Evolutionary conservation across 2,888 invertebrate genomes (phyloP).

Genomic region (Metalampra italica): DNA sequence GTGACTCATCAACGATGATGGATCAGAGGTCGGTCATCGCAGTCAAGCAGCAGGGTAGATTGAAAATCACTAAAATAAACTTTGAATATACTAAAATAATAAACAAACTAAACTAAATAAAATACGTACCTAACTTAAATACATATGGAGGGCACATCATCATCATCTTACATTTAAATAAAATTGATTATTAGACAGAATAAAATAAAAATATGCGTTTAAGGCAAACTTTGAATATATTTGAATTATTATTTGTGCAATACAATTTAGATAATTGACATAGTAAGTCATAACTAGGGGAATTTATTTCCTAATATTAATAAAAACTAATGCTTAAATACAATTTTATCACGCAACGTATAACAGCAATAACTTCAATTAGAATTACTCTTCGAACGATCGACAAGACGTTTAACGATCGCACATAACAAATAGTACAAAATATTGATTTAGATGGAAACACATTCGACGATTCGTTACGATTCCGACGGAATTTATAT

Average conservation of each 20-base stretch:
- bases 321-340: slow-evolving; percentile 20
- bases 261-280: slow-evolving; percentile 1
- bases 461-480: slow-evolving; percentile 16
- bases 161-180: no score
- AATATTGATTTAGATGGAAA: slow-evolving; percentile 19
- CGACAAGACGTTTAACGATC: slow-evolving; percentile 16
- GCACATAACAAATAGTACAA: slow-evolving; percentile 21
- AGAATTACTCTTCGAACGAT: slow-evolving; percentile 9
- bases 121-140: no score
- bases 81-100: no score
- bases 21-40: no score
- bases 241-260: background rate
- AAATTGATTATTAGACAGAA: no score
- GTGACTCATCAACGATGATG: no score
- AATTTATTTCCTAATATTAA: slow-evolving; percentile 18
- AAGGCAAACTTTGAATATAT: no score
- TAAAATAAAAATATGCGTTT: no score
- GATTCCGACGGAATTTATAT: slow-evolving; percentile 13
- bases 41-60: no score
- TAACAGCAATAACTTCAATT: slow-evolving; percentile 8
- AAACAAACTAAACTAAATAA: no score
- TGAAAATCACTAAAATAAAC: no score
- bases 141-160: no score
- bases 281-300: background rate
- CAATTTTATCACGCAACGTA: slow-evolving; percentile 12